A percentile compares a stretch with the other conserved stretches of the same genome.
These are phyloP conservation scores for Poeciliopsis occidentalis DNA, from an alignment of 2,113 vertebrate species.

Conservation along the genomic window DNA sequence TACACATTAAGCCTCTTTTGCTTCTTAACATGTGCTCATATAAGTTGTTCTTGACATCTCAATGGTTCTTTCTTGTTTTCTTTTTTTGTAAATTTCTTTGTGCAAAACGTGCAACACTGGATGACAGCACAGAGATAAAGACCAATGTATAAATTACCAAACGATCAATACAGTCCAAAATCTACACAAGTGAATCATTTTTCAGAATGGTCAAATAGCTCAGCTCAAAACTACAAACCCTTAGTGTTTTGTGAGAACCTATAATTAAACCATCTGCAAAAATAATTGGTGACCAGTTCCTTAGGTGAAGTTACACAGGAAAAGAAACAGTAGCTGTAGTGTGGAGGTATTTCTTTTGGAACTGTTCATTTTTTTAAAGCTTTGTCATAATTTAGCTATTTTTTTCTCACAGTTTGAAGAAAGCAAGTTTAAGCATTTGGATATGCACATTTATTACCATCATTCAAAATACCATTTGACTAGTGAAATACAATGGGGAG, in stretches of 20 bases:
- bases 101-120: slow-evolving; percentile 10
- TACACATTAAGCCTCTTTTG: slow-evolving; percentile 5
- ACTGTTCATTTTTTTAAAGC: slow-evolving; percentile 3
- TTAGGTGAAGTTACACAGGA: slow-evolving; percentile 7
- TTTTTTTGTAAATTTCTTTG: slow-evolving; percentile 13
- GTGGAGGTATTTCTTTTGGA: background rate
- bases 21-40: slow-evolving; percentile 23
- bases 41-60: background rate
- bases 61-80: background rate
- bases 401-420: slow-evolving; percentile 3
- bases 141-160: slow-evolving; percentile 31
- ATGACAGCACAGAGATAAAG: slow-evolving; percentile 22
- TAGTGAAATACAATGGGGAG: background rate
- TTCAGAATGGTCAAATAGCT: slow-evolving; percentile 26
- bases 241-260: slow-evolving; percentile 14
- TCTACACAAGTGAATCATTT: slow-evolving; percentile 21
- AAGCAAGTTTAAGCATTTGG: background rate
- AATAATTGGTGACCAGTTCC: slow-evolving; percentile 14
- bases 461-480: slow-evolving; percentile 10
- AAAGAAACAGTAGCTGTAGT: background rate
- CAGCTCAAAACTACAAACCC: slow-evolving; percentile 12
- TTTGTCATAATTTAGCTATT: slow-evolving; percentile 1
- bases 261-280: slow-evolving; percentile 25
- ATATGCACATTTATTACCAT: slow-evolving; percentile 11
- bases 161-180: slow-evolving; percentile 38